A percentile compares a stretch with the other conserved stretches of the same genome.
Conservation (phyloP, 2,797 vertebrate genomes). For the Myripristis murdjan region DNA sequence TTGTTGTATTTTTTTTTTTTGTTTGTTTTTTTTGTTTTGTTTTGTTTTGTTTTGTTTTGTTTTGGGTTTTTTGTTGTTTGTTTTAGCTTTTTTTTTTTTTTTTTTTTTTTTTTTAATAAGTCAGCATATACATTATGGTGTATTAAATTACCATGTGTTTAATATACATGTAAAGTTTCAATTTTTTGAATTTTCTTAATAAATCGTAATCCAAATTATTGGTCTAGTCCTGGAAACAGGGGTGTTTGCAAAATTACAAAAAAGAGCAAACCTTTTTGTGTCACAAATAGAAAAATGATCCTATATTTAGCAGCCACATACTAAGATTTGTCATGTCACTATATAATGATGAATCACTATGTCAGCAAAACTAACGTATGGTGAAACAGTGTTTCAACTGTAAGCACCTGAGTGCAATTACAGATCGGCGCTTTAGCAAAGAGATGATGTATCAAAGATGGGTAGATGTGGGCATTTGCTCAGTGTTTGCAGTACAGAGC, state of each 20-base stretch:
- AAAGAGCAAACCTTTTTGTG: too few species aligned
- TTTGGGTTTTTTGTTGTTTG: too few species aligned
- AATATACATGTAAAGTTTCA: not conserved
- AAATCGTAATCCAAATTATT: not conserved
- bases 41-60: too few species aligned
- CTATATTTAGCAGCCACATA: not conserved
- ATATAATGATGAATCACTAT: not conserved
- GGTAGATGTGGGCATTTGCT: slow-evolving; percentile 41
- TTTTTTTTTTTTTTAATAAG: too few species aligned
- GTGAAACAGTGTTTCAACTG: not conserved
- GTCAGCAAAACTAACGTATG: not conserved
- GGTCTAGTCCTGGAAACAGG: not conserved
- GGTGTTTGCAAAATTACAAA: not conserved
- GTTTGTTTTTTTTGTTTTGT: too few species aligned
- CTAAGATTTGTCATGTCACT: not conserved
- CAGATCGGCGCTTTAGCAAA: slow-evolving; percentile 17
- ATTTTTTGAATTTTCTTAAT: not conserved
- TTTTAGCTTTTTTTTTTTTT: too few species aligned
- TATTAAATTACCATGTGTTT: too few species aligned
- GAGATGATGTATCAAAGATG: not conserved
- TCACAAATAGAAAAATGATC: too few species aligned
- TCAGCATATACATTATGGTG: not conserved
- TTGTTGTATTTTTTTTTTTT: too few species aligned
- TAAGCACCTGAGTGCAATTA: slow-evolving; percentile 14
- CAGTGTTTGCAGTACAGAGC: slow-evolving; percentile 25